Evolutionary conservation across 2,797 vertebrate species (phyloP).

Genomic region (Peromyscus eremicus): DNA sequence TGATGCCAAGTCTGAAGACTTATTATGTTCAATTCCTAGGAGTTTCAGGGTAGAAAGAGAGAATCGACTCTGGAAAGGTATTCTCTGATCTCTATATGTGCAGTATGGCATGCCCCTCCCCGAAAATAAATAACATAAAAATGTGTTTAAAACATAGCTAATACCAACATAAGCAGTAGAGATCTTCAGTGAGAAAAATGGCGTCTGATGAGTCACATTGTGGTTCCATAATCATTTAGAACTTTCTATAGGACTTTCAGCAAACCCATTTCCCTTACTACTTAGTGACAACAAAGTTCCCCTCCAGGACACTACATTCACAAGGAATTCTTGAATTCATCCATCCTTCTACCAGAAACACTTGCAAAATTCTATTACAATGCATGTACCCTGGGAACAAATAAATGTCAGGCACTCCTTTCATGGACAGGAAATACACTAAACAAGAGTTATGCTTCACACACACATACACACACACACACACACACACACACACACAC

Average conservation of each 20-base stretch:
- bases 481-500: neutral
- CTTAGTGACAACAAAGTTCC: neutral
- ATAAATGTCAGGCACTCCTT: neutral
- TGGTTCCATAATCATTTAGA: neutral
- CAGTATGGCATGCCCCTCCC: neutral
- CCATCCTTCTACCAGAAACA: neutral
- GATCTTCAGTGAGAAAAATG: accelerated
- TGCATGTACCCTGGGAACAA: neutral
- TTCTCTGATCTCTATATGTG: neutral
- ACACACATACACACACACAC: neutral
- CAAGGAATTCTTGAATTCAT: neutral
- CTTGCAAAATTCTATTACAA: neutral
- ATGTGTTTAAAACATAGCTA: neutral
- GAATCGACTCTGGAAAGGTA: neutral
- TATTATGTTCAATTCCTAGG: neutral
- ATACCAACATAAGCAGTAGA: neutral
- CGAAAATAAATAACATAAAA: neutral
- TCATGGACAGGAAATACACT: neutral
- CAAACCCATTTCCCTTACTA: neutral
- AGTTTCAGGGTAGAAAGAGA: neutral
- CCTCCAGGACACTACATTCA: neutral
- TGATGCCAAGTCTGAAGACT: neutral
- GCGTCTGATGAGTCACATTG: neutral
- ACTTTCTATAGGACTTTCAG: accelerated
- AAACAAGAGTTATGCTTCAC: neutral